Conservation (phyloP, 2,113 vertebrate genomes). For the Dunckerocampus dactyliophorus region DNA sequence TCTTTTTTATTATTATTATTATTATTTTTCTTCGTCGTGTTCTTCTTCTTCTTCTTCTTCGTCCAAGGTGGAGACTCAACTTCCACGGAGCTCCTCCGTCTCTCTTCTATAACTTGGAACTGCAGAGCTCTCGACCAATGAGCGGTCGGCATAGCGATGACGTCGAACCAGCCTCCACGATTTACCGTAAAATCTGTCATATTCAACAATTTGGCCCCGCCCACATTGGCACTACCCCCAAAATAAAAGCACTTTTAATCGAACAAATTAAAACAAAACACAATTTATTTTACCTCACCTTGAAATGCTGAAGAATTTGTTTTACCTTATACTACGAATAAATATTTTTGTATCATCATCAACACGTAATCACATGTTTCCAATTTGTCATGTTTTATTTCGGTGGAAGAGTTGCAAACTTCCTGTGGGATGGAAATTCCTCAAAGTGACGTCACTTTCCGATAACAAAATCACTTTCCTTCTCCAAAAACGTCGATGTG, state of each 20-base stretch:
- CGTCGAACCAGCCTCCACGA: background rate
- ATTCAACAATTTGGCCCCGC: background rate
- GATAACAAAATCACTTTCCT: background rate
- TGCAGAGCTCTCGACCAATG: background rate
- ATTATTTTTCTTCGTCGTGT: too few relatives aligned
- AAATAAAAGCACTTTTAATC: background rate
- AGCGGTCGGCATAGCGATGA: background rate
- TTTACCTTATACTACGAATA: too few relatives aligned
- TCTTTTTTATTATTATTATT: too few relatives aligned
- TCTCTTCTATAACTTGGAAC: background rate
- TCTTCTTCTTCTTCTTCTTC: background rate
- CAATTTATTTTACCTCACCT: too few relatives aligned
- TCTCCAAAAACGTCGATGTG: background rate
- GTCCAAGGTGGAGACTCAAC: background rate
- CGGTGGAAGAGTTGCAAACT: background rate
- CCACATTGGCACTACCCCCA: background rate
- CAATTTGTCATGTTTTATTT: background rate
- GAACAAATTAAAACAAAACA: too few relatives aligned
- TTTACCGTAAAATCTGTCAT: background rate
- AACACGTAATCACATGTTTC: background rate
- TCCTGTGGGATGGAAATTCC: background rate
- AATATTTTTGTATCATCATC: too few relatives aligned
- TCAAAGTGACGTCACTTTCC: conserved; percentile 2
- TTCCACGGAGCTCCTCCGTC: background rate
- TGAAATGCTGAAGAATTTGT: too few relatives aligned